Percentiles rank a stretch among this genome's conserved stretches.
Evolutionary conservation across 2,888 invertebrate genomes (phyloP).

Genomic region (Nomada lathburiana): DNA sequence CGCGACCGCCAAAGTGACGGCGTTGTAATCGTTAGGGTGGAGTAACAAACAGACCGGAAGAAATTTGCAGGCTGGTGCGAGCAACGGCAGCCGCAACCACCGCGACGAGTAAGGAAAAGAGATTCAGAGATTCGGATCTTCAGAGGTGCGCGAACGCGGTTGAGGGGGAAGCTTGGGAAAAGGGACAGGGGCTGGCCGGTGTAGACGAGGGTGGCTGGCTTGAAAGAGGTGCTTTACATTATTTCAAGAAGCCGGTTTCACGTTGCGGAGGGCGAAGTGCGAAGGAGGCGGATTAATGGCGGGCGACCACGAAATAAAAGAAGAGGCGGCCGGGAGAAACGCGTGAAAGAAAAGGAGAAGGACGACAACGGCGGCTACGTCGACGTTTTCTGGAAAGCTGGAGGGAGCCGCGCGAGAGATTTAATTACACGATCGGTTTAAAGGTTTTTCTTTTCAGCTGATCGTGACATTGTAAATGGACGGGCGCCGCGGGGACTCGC

Average conservation of each 20-base stretch:
- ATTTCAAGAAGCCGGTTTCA: slow-evolving; percentile 70
- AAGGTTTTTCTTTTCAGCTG: slow-evolving; percentile 54
- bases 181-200: slow-evolving; percentile 48
- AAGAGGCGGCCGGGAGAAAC: slow-evolving; percentile 29
- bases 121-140: slow-evolving; percentile 66
- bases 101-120: slow-evolving; percentile 24
- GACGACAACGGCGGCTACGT: neutral
- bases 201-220: slow-evolving; percentile 62
- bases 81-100: slow-evolving; percentile 41
- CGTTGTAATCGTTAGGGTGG: slow-evolving; percentile 60
- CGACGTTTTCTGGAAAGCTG: slow-evolving; percentile 26
- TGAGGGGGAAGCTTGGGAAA: slow-evolving; percentile 31
- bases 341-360: slow-evolving; percentile 29
- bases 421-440: slow-evolving; percentile 72
- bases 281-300: slow-evolving; percentile 59
- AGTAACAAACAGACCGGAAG: slow-evolving; percentile 64
- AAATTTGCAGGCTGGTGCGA: slow-evolving; percentile 43
- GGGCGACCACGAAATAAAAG: slow-evolving; percentile 39
- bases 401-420: slow-evolving; percentile 53
- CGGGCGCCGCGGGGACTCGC: slow-evolving; percentile 26
- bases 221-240: slow-evolving; percentile 74
- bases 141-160: slow-evolving; percentile 43
- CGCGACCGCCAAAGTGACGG: slow-evolving; percentile 47
- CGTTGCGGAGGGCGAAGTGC: slow-evolving; percentile 48
- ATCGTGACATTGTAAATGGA: slow-evolving; percentile 45